Evolutionary conservation across 1,140 invertebrate species (phyloP).

Genomic region (Diorhabda carinulata): DNA sequence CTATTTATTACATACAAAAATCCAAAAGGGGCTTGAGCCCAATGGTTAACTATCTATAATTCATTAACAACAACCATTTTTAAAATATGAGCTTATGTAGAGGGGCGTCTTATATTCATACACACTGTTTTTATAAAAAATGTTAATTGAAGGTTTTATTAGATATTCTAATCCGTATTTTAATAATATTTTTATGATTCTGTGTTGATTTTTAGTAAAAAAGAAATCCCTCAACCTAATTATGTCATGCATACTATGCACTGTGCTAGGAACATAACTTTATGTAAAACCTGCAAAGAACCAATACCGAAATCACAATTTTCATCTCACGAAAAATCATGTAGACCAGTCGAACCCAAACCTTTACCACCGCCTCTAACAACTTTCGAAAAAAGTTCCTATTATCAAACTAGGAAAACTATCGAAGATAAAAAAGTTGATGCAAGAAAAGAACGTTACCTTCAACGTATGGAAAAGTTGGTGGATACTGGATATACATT

Average conservation of each 20-base stretch:
- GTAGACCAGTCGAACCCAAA: constrained; percentile 25
- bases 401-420: constrained; percentile 34
- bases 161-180: background rate
- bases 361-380: constrained; percentile 29
- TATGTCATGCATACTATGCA: constrained; percentile 48
- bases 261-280: constrained; percentile 44
- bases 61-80: too few species aligned
- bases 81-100: too few species aligned
- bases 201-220: constrained; percentile 39
- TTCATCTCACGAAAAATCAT: constrained; percentile 37
- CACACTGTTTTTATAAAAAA: too few species aligned
- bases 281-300: constrained; percentile 44
- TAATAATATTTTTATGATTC: background rate
- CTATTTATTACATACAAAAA: too few species aligned
- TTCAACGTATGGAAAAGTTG: constrained; percentile 34
- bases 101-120: too few species aligned
- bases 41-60: too few species aligned
- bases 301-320: constrained; percentile 41
- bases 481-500: constrained; percentile 32
- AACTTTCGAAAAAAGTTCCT: constrained; percentile 35
- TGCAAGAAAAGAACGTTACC: constrained; percentile 27
- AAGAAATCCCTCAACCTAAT: constrained; percentile 46
- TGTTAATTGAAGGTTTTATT: too few species aligned
- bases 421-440: constrained; percentile 34
- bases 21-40: too few species aligned